Conservation (phyloP, 2,113 vertebrate genomes). For the Pseudorhombus dupliciocellatus region DNA sequence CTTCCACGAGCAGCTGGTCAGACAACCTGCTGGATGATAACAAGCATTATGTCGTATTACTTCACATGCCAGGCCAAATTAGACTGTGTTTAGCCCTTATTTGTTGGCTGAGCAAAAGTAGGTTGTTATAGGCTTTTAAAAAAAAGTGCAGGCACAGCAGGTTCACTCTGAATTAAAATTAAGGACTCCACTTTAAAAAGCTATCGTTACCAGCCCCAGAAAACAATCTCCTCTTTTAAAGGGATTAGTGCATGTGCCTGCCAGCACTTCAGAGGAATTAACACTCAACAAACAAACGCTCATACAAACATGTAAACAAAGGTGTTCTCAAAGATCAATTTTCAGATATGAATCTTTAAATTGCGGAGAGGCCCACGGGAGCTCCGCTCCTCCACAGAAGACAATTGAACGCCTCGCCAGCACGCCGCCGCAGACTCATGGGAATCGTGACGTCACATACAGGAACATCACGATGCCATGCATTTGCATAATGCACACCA, state of each 20-base stretch:
- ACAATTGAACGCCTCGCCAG: no score
- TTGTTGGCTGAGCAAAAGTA: conserved; percentile 13
- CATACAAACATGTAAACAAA: conserved; percentile 3
- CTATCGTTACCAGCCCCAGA: conserved; percentile 10
- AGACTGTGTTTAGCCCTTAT: conserved; percentile 7
- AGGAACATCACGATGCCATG: no score
- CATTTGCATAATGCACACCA: no score
- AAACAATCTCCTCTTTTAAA: conserved; percentile 44
- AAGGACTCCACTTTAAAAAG: conserved; percentile 15
- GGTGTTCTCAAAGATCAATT: background rate
- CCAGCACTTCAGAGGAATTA: conserved; percentile 23
- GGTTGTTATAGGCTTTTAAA: conserved; percentile 10
- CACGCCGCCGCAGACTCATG: no score
- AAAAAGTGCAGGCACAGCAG: conserved; percentile 9
- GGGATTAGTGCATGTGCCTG: conserved; percentile 35
- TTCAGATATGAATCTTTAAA: background rate
- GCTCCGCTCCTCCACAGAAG: no score
- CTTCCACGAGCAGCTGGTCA: conserved; percentile 38
- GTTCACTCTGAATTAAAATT: conserved; percentile 30
- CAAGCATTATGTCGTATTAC: conserved; percentile 11
- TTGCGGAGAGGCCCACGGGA: background rate
- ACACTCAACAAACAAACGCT: conserved; percentile 7
- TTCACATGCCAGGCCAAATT: conserved; percentile 25
- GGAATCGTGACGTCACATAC: no score
- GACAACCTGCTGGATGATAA: conserved; percentile 41